Conservation (phyloP, 2,797 vertebrate genomes). For the Schizopygopsis malacanthus region DNA sequence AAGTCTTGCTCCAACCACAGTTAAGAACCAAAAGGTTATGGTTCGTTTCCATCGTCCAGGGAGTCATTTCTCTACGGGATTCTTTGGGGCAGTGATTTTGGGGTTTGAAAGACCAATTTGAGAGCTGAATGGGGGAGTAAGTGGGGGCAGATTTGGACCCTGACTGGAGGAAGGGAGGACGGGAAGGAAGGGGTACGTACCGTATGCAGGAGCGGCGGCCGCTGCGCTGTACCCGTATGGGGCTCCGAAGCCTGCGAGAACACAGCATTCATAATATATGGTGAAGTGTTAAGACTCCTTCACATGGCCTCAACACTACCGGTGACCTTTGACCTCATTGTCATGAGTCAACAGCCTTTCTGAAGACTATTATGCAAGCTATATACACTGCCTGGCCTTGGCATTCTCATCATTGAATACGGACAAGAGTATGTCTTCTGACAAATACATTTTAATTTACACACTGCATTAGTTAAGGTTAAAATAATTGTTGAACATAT, state of each 20-base stretch:
- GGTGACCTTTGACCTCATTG: neutral
- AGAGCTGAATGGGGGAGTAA: slow-evolving; percentile 54
- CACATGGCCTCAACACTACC: neutral
- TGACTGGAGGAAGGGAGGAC: slow-evolving; percentile 36
- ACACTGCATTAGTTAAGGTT: neutral
- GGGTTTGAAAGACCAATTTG: slow-evolving; percentile 53
- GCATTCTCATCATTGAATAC: neutral
- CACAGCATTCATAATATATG: neutral
- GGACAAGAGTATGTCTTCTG: neutral
- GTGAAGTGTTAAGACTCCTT: neutral
- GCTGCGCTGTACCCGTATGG: slow-evolving; percentile 95
- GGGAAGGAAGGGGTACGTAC: slow-evolving; percentile 80
- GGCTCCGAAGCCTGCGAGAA: slow-evolving; percentile 88
- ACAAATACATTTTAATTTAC: neutral
- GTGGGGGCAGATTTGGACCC: slow-evolving; percentile 51
- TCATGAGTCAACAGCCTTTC: neutral
- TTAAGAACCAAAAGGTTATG: slow-evolving; percentile 87
- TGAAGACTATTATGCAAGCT: neutral
- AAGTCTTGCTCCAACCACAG: slow-evolving; percentile 86
- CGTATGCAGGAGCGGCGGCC: slow-evolving; percentile 91
- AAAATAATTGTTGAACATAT: neutral
- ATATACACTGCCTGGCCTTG: neutral
- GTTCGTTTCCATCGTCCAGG: slow-evolving; percentile 67
- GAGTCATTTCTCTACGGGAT: slow-evolving; percentile 35
- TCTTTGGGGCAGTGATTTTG: slow-evolving; percentile 39